Evolutionary conservation across 2,888 invertebrate genomes (phyloP), one percentile per base, ranked within the genome.

Genomic region (Hyppa rectilinea): DNA sequence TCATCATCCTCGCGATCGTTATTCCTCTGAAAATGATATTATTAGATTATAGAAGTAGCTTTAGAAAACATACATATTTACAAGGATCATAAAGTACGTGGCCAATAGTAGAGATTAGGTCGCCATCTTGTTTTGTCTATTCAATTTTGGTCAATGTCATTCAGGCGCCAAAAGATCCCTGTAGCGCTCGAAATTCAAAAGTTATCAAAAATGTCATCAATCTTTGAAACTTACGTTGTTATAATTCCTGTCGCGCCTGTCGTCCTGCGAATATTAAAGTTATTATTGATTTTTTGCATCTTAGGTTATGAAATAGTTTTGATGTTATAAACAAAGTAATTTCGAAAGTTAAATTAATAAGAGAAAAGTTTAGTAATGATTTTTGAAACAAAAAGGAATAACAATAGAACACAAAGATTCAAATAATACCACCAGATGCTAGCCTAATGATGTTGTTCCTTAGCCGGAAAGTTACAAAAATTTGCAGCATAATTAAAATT

Each of bases 1-100:
- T 61, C 63, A 45, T 79, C 61, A 23, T 80, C 80, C 12, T 52
- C 50, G 6, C 63, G 66, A 40, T 79, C 40, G 43, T 26, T 31
- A 10, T 56, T 50, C 2, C 29, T 45, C 77, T 76, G 60, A 38
- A 80, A 80, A 40, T 23, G 0, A 43, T 3, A 31, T 7, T 7
- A 12, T n/a, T 45, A 9, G 10, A 10, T 5, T 23, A 23, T 2
- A 55, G 10, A 23, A 36, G 10, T 17, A n/a, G 36, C 17, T 23
- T 23, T 12, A 20, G 0, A 43, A 14, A 29, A 14, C 5, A 29
- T 29, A 2, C 12, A 29, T 23, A 9, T 1, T 6, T 58, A 26
- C 26, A 20, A 29, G 43, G 29, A 47, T 17, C n/a, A 29, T 59
- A 29, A 4, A 9, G 14, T 17, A 3, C 9, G 12, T 38, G 26